Evolutionary conservation across 2,113 vertebrate genomes (phyloP).

Genomic region (Castor canadensis): DNA sequence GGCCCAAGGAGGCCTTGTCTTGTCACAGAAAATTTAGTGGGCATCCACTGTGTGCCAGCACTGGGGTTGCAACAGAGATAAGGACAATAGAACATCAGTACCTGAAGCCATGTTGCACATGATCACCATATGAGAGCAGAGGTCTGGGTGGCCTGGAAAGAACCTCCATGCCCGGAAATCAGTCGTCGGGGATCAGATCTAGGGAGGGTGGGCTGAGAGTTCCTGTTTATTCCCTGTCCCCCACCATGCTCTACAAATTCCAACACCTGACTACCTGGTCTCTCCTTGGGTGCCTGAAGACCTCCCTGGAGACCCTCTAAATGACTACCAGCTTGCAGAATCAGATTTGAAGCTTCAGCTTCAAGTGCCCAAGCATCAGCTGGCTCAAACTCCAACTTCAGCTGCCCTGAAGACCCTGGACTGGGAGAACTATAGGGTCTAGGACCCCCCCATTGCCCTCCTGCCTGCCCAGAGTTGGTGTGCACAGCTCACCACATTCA

Average conservation of each 20-base stretch:
- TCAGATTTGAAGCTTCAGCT: neutral
- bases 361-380: neutral
- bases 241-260: accelerated
- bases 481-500: neutral
- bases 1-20: neutral
- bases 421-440: neutral
- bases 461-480: neutral
- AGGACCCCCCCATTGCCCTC: neutral
- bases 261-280: neutral
- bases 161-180: neutral
- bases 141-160: too few species aligned
- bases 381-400: neutral
- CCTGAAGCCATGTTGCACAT: too few species aligned
- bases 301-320: neutral
- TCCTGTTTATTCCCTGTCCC: neutral
- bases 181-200: neutral
- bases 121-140: too few species aligned
- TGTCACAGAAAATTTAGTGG: neutral
- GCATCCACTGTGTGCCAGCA: too few species aligned
- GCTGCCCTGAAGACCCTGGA: neutral
- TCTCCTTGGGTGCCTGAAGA: neutral
- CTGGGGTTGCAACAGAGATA: accelerated
- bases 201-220: neutral
- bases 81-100: too few species aligned
- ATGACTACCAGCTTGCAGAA: neutral